Base-by-base conservation (phyloP, 2,888 invertebrate species). In the Harmothoe impar region DNA sequence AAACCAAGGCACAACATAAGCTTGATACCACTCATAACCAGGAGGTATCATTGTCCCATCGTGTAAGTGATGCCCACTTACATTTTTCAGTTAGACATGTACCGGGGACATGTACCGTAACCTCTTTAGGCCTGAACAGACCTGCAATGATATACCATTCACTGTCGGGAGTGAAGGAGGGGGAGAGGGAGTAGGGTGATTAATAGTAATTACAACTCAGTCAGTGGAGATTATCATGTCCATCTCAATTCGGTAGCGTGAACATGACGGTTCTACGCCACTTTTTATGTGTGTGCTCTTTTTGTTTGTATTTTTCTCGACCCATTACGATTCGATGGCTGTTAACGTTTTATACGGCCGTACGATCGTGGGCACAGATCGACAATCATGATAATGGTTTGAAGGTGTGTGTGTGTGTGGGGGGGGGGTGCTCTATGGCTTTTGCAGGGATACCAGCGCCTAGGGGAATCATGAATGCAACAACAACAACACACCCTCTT, bases 251-350 rank as follows among this genome's bases (percentile, higher is more conserved):
- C 29, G 31, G 29, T 29, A 25, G 72, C 72, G 72, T 72, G 72
- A 72, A 72, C 72, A 72, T 72, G 72, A 72, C 29, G 72, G 72
- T 72, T 72, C 72, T 72, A 72, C 25, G 10, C 62, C 62, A 62
- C n/a, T 62, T 62, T 62, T 62, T 62, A 62, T 1, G 1, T 43
- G 43, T 43, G 43, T 43, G 43, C 43, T 43, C 43, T 43, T 43
- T 43, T 10, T 43, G 3, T 10, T 43, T 43, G 5, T 43, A 7
- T 43, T 43, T 43, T 43, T 10, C 43, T 43, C 43, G 43, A 43
- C 10, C n/a, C 43, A 43, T 43, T 43, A 10, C 43, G 43, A 43
- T 43, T 72, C 29, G 31, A 5, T 29, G 29, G 72, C 31, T 72
- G 25, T 72, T 72, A 72, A 17, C 25, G 25, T 72, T 72, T 72